Evolutionary conservation across 2,888 invertebrate genomes (phyloP).

Genomic region (Cataglyphis cursor): DNA sequence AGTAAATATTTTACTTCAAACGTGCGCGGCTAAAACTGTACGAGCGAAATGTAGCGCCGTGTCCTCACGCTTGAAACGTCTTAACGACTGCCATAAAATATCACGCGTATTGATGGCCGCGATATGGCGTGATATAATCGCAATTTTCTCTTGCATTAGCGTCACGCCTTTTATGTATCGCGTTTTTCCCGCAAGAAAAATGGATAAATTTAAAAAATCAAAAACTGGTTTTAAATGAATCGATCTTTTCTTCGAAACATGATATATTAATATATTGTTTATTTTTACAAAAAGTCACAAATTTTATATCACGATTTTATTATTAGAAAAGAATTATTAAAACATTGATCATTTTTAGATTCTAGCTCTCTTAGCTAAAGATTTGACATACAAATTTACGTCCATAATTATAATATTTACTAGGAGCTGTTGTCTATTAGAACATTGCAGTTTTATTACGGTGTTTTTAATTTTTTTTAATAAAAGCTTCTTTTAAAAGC

Average conservation of each 20-base stretch:
- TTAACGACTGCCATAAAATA: slow-evolving; percentile 22
- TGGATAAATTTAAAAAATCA: neutral
- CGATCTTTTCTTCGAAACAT: neutral
- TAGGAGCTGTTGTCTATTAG: neutral
- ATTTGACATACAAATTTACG: neutral
- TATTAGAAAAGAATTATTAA: neutral
- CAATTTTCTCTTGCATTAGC: neutral
- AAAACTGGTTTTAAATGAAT: neutral
- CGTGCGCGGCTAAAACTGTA: neutral
- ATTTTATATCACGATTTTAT: neutral
- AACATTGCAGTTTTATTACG: neutral
- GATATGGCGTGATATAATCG: neutral
- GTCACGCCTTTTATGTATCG: neutral
- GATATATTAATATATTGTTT: neutral
- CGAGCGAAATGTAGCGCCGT: neutral
- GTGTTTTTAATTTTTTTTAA: neutral
- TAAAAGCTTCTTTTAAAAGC: neutral
- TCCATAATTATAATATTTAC: neutral
- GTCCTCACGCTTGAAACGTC: neutral
- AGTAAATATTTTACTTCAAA: slow-evolving; percentile 43
- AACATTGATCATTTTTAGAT: neutral
- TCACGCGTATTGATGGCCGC: neutral
- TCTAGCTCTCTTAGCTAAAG: neutral
- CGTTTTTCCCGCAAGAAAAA: neutral
- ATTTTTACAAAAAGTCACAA: neutral